Percentiles rank a stretch among this genome's conserved stretches.
These are phyloP conservation scores for Brachypterus glaber DNA, from an alignment of 2,888 invertebrate genomes.

Conservation along the genomic window DNA sequence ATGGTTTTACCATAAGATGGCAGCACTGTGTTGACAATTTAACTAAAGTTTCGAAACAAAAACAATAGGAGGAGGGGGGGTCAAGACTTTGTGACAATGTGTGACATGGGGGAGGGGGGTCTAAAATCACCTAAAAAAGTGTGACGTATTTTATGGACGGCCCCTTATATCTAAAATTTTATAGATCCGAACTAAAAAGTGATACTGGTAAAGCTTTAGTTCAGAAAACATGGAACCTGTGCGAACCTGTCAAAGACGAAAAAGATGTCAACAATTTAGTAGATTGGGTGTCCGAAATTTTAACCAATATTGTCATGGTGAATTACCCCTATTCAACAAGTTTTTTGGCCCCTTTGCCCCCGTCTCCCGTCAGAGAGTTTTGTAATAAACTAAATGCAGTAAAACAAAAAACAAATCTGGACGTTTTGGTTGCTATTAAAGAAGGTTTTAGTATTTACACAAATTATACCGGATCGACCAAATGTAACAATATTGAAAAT, in stretches of 20 bases:
- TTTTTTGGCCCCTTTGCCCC: conserved; percentile 77
- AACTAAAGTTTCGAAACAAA: too few relatives aligned
- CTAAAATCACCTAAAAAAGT: too few relatives aligned
- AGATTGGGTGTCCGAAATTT: conserved; percentile 63
- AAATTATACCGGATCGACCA: conserved; percentile 66
- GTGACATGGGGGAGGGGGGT: too few relatives aligned
- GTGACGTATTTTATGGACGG: too few relatives aligned
- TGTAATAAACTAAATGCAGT: conserved; percentile 45
- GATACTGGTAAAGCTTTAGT: conserved; percentile 63
- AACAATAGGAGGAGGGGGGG: too few relatives aligned
- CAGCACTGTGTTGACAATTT: too few relatives aligned
- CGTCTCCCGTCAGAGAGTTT: conserved; percentile 64
- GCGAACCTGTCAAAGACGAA: conserved; percentile 53
- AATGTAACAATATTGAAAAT: conserved; percentile 56
- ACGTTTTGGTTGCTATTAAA: conserved; percentile 53
- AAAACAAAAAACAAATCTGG: conserved; percentile 22
- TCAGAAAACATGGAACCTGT: conserved; percentile 64
- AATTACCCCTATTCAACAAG: conserved; percentile 87
- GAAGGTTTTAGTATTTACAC: conserved; percentile 65
- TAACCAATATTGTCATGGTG: conserved; percentile 80
- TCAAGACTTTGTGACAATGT: too few relatives aligned
- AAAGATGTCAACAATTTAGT: conserved; percentile 50
- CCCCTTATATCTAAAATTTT: too few relatives aligned
- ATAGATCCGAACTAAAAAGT: conserved; percentile 44
- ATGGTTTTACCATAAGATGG: too few relatives aligned